A percentile compares a stretch with the other conserved stretches of the same genome.
These are phyloP conservation scores for Eupithecia exiguata DNA, from an alignment of 2,888 invertebrate genomes.

Conservation along the genomic window DNA sequence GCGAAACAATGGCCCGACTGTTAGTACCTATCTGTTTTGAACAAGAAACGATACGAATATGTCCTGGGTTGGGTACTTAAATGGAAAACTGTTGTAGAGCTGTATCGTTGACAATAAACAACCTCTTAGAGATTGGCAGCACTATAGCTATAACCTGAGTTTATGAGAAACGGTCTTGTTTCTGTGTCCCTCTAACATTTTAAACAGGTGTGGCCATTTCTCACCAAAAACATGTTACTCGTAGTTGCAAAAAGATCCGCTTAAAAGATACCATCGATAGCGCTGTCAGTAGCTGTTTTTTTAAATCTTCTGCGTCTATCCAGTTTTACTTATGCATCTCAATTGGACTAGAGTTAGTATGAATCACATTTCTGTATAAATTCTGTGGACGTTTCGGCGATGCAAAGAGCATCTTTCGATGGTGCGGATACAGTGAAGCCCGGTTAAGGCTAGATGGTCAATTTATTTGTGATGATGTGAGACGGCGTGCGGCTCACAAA, in stretches of 20 bases:
- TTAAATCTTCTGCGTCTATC: constrained; percentile 39
- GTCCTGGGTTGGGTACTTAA: constrained; percentile 12
- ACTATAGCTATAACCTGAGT: neutral
- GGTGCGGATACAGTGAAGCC: constrained; percentile 53
- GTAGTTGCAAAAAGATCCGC: constrained; percentile 40
- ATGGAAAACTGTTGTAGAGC: constrained; percentile 11
- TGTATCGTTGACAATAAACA: constrained; percentile 9
- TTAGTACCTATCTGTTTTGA: constrained; percentile 19
- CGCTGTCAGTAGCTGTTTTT: constrained; percentile 41
- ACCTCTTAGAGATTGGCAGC: constrained; percentile 4
- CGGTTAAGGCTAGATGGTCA: constrained; percentile 68
- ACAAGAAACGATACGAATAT: constrained; percentile 24
- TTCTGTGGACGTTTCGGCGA: constrained; percentile 46
- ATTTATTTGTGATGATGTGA: constrained; percentile 76
- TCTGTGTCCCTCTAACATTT: constrained; percentile 3
- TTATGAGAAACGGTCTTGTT: constrained; percentile 5
- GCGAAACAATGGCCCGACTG: constrained; percentile 34
- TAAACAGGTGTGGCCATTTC: constrained; percentile 23
- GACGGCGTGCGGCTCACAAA: constrained; percentile 71
- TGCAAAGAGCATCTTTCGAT: constrained; percentile 53
- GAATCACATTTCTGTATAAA: constrained; percentile 35
- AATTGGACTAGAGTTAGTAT: constrained; percentile 25
- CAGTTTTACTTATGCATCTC: constrained; percentile 20
- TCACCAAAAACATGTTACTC: constrained; percentile 33
- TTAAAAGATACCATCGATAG: constrained; percentile 38